Evolutionary conservation across 2,888 invertebrate genomes (phyloP), one percentile per base, ranked within the genome.

Genomic region (Netelia melanura): DNA sequence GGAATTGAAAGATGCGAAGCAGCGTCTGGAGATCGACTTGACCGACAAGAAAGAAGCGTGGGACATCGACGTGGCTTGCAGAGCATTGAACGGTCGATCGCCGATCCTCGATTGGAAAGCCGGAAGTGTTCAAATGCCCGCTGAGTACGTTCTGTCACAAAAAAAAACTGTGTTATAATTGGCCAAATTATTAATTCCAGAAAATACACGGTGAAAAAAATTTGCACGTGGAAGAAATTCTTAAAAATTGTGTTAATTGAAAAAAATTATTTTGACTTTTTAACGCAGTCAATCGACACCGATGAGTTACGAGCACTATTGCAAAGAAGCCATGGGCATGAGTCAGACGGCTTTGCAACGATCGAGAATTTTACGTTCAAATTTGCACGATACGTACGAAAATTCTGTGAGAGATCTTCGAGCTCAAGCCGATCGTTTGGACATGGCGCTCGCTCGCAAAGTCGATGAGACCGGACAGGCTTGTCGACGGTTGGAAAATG

Each of bases 21-120:
- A 94, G 83, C 93, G 94, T 77, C 89, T 95, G 77, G 95, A 95
- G 89, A 93, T 94, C 87, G 95, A 95, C 89, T 95, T 95, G 95
- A 95, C 95, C 87, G 95, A 95, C 89, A 95, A 95, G 91, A 94
- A 94, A 83, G 95, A 95, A 87, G 93, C 95, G 6, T 93, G 94
- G 81, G 93, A 95, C 79, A 94, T 95, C 58, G 95, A 95, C 82
- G 91, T 94, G n/a, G 90, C 89, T 58, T 94, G 94, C 84, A 93
- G 94, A 43, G 92, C 92, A 1, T 91, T 95, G 52, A 93, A 93
- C 65, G 95, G 94, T 80, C 85, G 90, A 90, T 93, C 91, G 48
- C 87, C 87, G 89, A 94, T 91, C 88, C 94, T 95, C 65, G 93
- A 95, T 86, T 95, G 94, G 91, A 94, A 94, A 89, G 93, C 95